These are phyloP conservation scores for Rhipidura dahli DNA, from an alignment of 2,113 vertebrate genomes.

Conservation along the genomic window DNA sequence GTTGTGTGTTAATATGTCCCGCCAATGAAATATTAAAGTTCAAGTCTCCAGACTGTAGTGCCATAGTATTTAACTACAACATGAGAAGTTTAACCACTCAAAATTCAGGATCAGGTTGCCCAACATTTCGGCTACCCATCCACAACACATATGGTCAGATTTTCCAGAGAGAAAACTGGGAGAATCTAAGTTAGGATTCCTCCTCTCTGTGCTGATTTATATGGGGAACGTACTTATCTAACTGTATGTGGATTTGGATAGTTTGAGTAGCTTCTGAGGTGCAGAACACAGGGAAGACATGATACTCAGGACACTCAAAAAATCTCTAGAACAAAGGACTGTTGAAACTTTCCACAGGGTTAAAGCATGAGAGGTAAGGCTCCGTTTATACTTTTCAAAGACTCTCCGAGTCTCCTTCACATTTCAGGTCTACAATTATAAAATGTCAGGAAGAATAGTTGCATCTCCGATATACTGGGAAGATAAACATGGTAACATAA, in stretches of 20 bases:
- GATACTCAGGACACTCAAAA: neutral
- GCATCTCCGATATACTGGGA: neutral
- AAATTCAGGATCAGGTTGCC: conserved; percentile 11
- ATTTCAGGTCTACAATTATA: neutral
- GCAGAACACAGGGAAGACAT: neutral
- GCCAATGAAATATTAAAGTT: neutral
- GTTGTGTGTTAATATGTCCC: neutral
- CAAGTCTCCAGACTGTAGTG: neutral
- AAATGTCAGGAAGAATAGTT: neutral
- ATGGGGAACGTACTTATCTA: neutral
- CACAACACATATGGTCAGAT: conserved; percentile 27
- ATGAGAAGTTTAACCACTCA: neutral
- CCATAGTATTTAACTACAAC: conserved; percentile 6
- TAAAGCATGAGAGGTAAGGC: neutral
- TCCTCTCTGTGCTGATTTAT: neutral
- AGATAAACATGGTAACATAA: too few species aligned
- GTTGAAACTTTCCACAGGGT: neutral
- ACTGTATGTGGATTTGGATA: neutral
- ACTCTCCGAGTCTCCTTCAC: neutral
- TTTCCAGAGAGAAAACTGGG: conserved; percentile 6
- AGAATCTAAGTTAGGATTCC: neutral
- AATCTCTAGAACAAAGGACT: too few species aligned
- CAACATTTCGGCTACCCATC: conserved; percentile 8
- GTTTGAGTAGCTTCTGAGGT: neutral
- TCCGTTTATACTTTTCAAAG: neutral